phyloP scores from a whole-genome alignment of 1,140 invertebrate species.

The Limonius californicus region DNA sequence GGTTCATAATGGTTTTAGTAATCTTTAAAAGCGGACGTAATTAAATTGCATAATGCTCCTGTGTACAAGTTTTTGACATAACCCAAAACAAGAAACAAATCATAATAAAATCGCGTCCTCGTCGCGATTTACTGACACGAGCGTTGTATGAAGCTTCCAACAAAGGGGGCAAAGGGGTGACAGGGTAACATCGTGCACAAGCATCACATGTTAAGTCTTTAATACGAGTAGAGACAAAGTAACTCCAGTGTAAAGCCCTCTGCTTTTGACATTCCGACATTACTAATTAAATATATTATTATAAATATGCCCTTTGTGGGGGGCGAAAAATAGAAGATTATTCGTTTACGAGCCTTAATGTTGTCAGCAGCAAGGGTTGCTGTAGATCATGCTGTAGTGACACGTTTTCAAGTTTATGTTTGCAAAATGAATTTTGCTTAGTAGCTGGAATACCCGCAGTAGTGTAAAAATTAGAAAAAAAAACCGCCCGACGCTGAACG shows the following conservation, averaged over 20 bases:
- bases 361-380: not conserved
- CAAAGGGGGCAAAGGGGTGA: conserved; percentile 15
- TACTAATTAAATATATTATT: conserved; percentile 43
- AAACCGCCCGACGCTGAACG: too few species aligned
- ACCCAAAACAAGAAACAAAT: too few species aligned
- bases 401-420: not conserved
- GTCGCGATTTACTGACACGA: not conserved
- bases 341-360: conserved; percentile 14
- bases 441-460: not conserved
- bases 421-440: not conserved
- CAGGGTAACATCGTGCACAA: conserved; percentile 30
- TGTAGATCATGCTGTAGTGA: not conserved
- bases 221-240: conserved; percentile 40
- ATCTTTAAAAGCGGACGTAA: too few species aligned
- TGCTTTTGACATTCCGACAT: conserved; percentile 40
- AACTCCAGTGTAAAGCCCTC: conserved; percentile 39
- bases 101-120: not conserved
- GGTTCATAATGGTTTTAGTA: too few species aligned
- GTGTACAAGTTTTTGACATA: too few species aligned
- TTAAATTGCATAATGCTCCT: too few species aligned
- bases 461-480: too few species aligned
- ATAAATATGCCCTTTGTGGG: conserved; percentile 35
- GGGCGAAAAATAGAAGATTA: conserved; percentile 23
- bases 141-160: not conserved
- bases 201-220: conserved; percentile 41